Conservation (phyloP, 2,888 invertebrate genomes). For the Leptopilina syphax region DNA sequence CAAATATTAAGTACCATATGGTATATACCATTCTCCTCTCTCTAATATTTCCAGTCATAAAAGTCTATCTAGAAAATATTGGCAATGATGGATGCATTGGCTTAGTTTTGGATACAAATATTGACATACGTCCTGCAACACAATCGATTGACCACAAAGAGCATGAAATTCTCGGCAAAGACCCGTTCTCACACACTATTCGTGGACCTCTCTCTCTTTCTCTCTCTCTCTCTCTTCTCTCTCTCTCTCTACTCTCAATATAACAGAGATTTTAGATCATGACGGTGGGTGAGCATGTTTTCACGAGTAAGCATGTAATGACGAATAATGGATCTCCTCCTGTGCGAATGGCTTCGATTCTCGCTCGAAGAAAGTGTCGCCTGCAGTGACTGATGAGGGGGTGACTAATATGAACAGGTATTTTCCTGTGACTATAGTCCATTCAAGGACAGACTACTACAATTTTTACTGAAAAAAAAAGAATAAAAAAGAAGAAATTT, state of each 20-base stretch:
- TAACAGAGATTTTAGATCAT: slow-evolving; percentile 25
- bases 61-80: slow-evolving; percentile 30
- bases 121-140: slow-evolving; percentile 63
- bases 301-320: slow-evolving; percentile 74
- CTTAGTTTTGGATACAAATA: slow-evolving; percentile 63
- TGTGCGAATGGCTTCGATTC: slow-evolving; percentile 55
- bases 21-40: background rate
- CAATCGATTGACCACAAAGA: slow-evolving; percentile 54
- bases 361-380: slow-evolving; percentile 63
- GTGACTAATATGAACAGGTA: slow-evolving; percentile 63
- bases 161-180: slow-evolving; percentile 56
- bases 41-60: slow-evolving; percentile 2
- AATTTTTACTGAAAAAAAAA: background rate
- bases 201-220: background rate
- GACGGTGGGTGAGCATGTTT: slow-evolving; percentile 65
- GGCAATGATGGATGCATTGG: slow-evolving; percentile 56
- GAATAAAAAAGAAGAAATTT: slow-evolving; percentile 41
- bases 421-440: slow-evolving; percentile 55
- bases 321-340: slow-evolving; percentile 72
- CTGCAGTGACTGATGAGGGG: slow-evolving; percentile 71
- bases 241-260: slow-evolving; percentile 7
- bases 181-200: slow-evolving; percentile 15
- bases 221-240: slow-evolving; percentile 43
- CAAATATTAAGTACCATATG: slow-evolving; percentile 24
- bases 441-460: slow-evolving; percentile 55